phyloP scores from a whole-genome alignment of 2,113 vertebrate species.

The Callorhinus ursinus region DNA sequence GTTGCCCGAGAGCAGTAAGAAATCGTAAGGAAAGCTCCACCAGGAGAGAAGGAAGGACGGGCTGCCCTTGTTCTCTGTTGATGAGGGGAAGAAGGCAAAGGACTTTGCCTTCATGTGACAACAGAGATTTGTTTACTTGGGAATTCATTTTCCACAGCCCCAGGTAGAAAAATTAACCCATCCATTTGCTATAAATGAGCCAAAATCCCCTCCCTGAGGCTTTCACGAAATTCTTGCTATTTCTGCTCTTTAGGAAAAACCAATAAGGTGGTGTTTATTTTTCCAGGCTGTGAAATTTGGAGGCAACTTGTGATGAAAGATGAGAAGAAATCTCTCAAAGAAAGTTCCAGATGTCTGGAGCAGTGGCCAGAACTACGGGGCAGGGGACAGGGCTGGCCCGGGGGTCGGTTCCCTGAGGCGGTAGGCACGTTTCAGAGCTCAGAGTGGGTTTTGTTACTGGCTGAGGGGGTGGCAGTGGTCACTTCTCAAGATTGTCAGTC shows the following conservation, averaged over 20 bases:
- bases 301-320: background rate
- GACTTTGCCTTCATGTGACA: background rate
- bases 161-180: conserved; percentile 37
- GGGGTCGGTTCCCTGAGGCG: background rate
- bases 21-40: background rate
- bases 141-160: conserved; percentile 45
- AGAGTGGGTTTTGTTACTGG: background rate
- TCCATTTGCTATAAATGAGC: conserved; percentile 29
- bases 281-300: conserved; percentile 30
- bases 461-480: background rate
- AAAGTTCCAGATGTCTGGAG: conserved; percentile 17
- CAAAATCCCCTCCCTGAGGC: background rate
- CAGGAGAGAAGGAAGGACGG: conserved; percentile 33
- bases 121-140: background rate
- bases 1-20: background rate
- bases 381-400: background rate
- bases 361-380: background rate
- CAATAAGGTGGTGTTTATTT: conserved; percentile 18
- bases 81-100: background rate
- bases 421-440: background rate
- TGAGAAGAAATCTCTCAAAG: background rate
- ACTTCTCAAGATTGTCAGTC: background rate
- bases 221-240: background rate
- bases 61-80: background rate
- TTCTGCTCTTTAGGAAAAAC: conserved; percentile 42